These are phyloP conservation scores for Euspilapteryx auroguttella DNA, from an alignment of 2,888 invertebrate species.

Conservation along the genomic window DNA sequence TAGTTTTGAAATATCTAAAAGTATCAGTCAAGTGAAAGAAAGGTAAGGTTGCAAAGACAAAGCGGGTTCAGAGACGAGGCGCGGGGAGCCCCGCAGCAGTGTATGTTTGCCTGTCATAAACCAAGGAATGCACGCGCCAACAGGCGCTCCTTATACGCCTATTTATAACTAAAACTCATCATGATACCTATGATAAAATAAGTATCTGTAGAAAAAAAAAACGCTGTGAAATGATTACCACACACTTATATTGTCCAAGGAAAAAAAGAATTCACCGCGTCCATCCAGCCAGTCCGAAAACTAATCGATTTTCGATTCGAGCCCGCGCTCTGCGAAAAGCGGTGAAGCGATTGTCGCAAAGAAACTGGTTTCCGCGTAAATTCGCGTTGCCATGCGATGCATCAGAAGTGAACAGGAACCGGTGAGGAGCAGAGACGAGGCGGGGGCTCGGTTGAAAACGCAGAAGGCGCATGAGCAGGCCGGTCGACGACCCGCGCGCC, in stretches of 20 bases:
- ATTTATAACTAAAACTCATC: too few species aligned
- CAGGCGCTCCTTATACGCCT: slow-evolving; percentile 9
- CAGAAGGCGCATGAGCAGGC: slow-evolving; percentile 49
- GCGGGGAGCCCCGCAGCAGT: slow-evolving; percentile 11
- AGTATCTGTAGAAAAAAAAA: not conserved
- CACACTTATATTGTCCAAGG: too few species aligned
- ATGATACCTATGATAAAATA: too few species aligned
- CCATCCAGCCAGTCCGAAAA: not conserved
- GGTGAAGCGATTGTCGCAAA: slow-evolving; percentile 23
- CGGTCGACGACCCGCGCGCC: slow-evolving; percentile 55
- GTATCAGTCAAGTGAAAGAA: slow-evolving; percentile 6
- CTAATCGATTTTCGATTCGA: slow-evolving; percentile 17
- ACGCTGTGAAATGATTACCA: not conserved
- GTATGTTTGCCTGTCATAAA: slow-evolving; percentile 24
- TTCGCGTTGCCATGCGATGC: slow-evolving; percentile 54
- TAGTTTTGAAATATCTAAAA: too few species aligned
- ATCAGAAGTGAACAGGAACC: slow-evolving; percentile 36
- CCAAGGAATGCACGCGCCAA: slow-evolving; percentile 23
- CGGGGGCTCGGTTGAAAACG: slow-evolving; percentile 36
- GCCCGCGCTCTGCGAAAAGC: slow-evolving; percentile 22
- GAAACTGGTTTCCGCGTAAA: slow-evolving; percentile 54
- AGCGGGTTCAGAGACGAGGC: slow-evolving; percentile 14
- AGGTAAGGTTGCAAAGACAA: slow-evolving; percentile 3
- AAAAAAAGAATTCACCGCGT: too few species aligned
- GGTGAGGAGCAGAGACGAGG: slow-evolving; percentile 30